phyloP scores from a whole-genome alignment of 2,888 invertebrate species.

The Oscheius myriophilus region DNA sequence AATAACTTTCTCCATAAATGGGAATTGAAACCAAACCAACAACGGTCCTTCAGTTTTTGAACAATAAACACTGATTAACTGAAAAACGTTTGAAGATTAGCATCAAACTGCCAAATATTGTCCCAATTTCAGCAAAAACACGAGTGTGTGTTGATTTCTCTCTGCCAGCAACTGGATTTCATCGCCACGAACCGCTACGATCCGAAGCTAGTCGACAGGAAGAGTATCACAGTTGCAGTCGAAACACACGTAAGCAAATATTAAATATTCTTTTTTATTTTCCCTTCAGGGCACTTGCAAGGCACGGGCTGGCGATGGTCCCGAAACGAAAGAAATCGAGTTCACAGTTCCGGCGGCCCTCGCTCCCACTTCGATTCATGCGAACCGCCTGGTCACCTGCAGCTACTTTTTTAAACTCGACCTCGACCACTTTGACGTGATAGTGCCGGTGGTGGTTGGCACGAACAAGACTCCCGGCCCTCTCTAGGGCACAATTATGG shows the following conservation, averaged over 20 bases:
- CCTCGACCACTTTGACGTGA: conserved; percentile 66
- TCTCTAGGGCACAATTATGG: background rate
- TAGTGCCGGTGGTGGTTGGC: conserved; percentile 66
- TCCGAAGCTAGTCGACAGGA: conserved; percentile 52
- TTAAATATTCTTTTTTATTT: background rate
- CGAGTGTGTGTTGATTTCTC: conserved; percentile 61
- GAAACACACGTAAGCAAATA: conserved; percentile 57
- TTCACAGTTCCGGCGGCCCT: conserved; percentile 61
- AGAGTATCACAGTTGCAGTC: conserved; percentile 64
- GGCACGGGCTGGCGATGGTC: conserved; percentile 56
- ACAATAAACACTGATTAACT: too few species aligned
- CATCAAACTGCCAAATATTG: too few species aligned
- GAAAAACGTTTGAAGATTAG: too few species aligned
- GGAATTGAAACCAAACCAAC: too few species aligned
- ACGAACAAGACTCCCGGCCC: conserved; percentile 54
- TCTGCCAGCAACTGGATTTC: conserved; percentile 67
- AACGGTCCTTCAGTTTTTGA: too few species aligned
- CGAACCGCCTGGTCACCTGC: conserved; percentile 64
- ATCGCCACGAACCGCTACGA: conserved; percentile 57
- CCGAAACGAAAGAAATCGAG: conserved; percentile 64
- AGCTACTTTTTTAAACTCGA: conserved; percentile 68
- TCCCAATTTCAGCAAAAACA: conserved; percentile 49
- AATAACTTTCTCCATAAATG: too few species aligned
- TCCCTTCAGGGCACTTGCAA: conserved; percentile 65
- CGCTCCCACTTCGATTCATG: conserved; percentile 64